phyloP scores from a whole-genome alignment of 2,797 vertebrate genomes.

The Fratercula arctica region DNA sequence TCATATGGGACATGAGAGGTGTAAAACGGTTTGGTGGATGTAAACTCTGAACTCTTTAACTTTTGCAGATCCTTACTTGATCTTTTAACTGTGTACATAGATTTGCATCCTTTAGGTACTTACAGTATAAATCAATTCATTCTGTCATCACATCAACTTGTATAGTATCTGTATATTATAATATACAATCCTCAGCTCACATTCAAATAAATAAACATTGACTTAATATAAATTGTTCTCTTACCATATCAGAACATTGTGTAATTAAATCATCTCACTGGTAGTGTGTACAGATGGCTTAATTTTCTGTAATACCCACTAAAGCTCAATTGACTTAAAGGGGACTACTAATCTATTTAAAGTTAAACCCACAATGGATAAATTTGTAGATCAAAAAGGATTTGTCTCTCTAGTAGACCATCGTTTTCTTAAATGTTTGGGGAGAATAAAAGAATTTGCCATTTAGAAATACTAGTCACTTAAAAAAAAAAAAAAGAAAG shows the following conservation, averaged over 20 bases:
- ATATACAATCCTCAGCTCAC: not conserved
- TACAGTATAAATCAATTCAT: not conserved
- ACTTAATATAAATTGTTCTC: constrained; percentile 42
- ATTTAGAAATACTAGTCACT: not conserved
- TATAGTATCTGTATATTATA: not conserved
- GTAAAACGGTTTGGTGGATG: not conserved
- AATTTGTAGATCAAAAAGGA: not conserved
- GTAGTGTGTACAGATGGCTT: constrained; percentile 40
- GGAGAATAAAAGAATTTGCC: not conserved
- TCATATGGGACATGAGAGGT: not conserved
- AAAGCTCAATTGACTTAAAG: constrained; percentile 49
- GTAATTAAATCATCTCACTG: constrained; percentile 50
- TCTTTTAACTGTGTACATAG: not conserved
- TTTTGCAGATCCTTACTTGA: not conserved
- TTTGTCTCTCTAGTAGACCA: not conserved
- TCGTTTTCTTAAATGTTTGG: not conserved
- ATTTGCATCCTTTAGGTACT: not conserved
- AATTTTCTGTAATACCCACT: constrained; percentile 46
- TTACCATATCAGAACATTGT: constrained; percentile 15
- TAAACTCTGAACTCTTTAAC: not conserved
- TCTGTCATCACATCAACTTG: not conserved
- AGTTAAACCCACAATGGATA: constrained; percentile 24
- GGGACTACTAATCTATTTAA: constrained; percentile 36
- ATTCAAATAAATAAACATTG: constrained; percentile 42
- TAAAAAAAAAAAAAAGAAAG: not conserved